phyloP scores from a whole-genome alignment of 2,113 vertebrate genomes.

The Nycticebus coucang region DNA sequence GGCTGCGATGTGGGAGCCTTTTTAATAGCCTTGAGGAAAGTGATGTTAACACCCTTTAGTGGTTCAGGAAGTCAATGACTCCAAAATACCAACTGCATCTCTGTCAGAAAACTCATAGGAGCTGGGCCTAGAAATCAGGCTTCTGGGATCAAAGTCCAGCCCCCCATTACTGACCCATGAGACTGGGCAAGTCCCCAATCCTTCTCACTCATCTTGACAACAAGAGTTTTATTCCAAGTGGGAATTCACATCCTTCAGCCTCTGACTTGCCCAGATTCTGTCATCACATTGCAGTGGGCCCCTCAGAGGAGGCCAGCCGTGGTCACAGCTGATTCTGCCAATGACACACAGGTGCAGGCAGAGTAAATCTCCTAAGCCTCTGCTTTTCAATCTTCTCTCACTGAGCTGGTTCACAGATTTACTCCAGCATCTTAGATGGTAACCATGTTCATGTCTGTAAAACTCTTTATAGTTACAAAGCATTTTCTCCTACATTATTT shows the following conservation, averaged over 20 bases:
- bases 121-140: not conserved
- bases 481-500: not conserved
- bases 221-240: not conserved
- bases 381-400: not conserved
- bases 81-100: not conserved
- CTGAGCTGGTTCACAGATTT: not conserved
- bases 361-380: not conserved
- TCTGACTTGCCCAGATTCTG: not conserved
- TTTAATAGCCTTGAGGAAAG: not conserved
- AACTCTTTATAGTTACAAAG: not conserved
- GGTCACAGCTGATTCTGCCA: not conserved
- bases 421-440: not conserved
- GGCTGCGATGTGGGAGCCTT: not conserved
- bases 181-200: not conserved
- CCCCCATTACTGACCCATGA: too few relatives aligned
- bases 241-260: constrained; percentile 2
- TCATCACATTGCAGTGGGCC: not conserved
- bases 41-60: not conserved
- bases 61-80: not conserved
- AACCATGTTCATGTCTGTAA: not conserved
- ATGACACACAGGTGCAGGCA: not conserved
- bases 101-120: not conserved
- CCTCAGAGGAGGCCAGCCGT: not conserved
- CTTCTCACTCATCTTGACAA: constrained; percentile 15
- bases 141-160: not conserved